Percentiles rank a stretch among this genome's conserved stretches.
phyloP scores from a whole-genome alignment of 2,797 vertebrate species.

The Poecile montanus region DNA sequence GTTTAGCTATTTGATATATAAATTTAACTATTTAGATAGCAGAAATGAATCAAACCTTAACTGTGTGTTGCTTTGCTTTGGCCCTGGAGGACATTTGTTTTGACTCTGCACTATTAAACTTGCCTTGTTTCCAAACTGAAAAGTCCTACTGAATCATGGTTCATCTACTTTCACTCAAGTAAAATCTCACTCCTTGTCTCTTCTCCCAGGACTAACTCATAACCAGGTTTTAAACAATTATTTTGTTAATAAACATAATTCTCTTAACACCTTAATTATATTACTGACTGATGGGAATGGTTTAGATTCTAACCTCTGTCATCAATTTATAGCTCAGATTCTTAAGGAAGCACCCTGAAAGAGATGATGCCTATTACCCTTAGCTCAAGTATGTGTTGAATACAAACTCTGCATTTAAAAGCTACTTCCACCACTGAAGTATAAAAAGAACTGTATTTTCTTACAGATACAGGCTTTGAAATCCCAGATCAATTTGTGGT shows the following conservation, averaged over 20 bases:
- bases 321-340: background rate
- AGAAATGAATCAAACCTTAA: background rate
- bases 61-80: background rate
- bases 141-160: background rate
- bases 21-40: background rate
- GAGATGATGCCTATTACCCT: background rate
- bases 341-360: background rate
- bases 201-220: background rate
- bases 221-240: background rate
- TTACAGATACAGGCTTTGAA: conserved; percentile 85
- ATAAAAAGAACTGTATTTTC: background rate
- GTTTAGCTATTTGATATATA: background rate
- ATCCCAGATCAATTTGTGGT: conserved; percentile 86
- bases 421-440: background rate
- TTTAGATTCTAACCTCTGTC: background rate
- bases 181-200: background rate
- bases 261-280: background rate
- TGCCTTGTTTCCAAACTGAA: background rate
- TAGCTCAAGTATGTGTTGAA: background rate
- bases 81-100: background rate
- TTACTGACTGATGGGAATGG: background rate
- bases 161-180: background rate
- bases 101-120: background rate
- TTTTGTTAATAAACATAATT: background rate
- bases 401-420: background rate